phyloP scores from a whole-genome alignment of 2,888 invertebrate genomes.

The Octodonta nipae region DNA sequence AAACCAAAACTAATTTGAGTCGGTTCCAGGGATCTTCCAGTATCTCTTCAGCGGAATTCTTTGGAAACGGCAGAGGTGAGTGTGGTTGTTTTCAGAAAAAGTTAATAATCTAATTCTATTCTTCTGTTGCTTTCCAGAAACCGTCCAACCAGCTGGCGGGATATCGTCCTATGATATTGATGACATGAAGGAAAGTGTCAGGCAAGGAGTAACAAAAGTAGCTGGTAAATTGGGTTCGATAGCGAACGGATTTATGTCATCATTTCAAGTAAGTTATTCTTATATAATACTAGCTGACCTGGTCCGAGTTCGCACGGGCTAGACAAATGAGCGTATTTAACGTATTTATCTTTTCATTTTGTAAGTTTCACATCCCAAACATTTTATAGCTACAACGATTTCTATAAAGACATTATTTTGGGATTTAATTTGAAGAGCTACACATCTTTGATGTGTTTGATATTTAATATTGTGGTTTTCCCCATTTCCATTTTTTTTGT shows the following conservation, averaged over 20 bases:
- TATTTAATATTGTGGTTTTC: too few species aligned
- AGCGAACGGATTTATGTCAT: slow-evolving; percentile 86
- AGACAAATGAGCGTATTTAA: too few species aligned
- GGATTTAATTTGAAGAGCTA: too few species aligned
- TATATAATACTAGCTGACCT: too few species aligned
- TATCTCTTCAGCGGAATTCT: slow-evolving; percentile 94
- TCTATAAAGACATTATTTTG: too few species aligned
- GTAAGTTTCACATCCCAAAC: too few species aligned
- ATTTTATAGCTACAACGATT: too few species aligned
- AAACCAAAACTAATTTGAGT: slow-evolving; percentile 44
- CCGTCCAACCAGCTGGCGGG: slow-evolving; percentile 19
- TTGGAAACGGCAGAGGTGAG: slow-evolving; percentile 38
- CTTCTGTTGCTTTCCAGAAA: slow-evolving; percentile 13
- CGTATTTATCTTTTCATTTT: too few species aligned
- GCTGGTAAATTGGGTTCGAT: slow-evolving; percentile 91
- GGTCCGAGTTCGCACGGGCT: too few species aligned
- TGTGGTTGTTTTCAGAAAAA: background rate
- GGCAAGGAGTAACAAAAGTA: slow-evolving; percentile 91
- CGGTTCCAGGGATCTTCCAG: slow-evolving; percentile 87
- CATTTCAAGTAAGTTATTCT: slow-evolving; percentile 80
- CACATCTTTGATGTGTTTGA: too few species aligned
- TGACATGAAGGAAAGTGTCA: slow-evolving; percentile 93
- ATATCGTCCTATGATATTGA: slow-evolving; percentile 69
- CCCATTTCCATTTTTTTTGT: too few species aligned
- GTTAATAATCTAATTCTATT: background rate